phyloP scores from a whole-genome alignment of 2,797 vertebrate species.

The Acrossocheilus fasciatus region DNA sequence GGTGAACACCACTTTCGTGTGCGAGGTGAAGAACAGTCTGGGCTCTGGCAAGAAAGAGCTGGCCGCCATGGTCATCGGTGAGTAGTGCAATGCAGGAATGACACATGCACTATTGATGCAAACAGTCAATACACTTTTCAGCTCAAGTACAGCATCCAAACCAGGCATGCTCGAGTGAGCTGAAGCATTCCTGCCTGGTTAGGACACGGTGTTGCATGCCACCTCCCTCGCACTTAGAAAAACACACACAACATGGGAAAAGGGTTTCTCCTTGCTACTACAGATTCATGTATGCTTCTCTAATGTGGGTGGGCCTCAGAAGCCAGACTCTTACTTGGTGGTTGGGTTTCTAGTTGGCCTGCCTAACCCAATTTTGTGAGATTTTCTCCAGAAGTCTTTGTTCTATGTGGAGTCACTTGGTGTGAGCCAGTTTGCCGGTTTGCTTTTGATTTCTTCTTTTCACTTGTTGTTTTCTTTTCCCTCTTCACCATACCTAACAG shows the following conservation, averaged over 20 bases:
- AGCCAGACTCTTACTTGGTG: conserved; percentile 21
- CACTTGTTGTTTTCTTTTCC: conserved; percentile 4
- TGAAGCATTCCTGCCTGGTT: neutral
- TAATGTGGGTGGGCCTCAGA: conserved; percentile 29
- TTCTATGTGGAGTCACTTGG: conserved; percentile 48
- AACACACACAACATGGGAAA: conserved; percentile 9
- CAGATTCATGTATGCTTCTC: neutral
- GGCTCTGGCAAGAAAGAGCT: conserved; percentile 68
- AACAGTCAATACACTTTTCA: conserved; percentile 8
- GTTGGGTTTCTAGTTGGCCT: conserved; percentile 36
- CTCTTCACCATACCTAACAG: conserved; percentile 35
- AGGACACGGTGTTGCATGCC: neutral
- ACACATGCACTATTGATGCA: conserved; percentile 21
- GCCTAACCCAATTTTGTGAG: conserved; percentile 19
- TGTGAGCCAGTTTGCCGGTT: conserved; percentile 61
- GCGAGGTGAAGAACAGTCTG: conserved; percentile 75
- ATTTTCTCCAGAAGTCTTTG: conserved; percentile 36
- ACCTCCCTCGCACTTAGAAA: neutral
- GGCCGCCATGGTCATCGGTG: conserved; percentile 71
- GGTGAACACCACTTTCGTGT: conserved; percentile 79
- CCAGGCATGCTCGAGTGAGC: neutral
- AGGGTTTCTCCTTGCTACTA: conserved; percentile 12
- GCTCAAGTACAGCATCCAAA: conserved; percentile 10
- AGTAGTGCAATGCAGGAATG: conserved; percentile 49
- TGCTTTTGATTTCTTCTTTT: conserved; percentile 41